Evolutionary conservation across 2,888 invertebrate genomes (phyloP).

Genomic region (Epinotia demarniana): DNA sequence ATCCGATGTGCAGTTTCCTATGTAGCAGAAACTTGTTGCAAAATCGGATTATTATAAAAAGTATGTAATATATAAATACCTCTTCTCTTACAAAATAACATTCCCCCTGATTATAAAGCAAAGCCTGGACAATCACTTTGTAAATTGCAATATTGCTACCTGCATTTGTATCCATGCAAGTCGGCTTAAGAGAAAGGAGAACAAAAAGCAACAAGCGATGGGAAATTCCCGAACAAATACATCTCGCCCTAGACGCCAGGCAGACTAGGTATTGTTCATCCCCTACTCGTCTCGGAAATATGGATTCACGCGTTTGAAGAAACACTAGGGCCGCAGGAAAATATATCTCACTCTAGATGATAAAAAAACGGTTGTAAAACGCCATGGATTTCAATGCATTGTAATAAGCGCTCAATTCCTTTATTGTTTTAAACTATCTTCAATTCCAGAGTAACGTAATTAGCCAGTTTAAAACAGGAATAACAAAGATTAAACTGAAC

Average conservation of each 20-base stretch:
- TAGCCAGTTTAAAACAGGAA: neutral
- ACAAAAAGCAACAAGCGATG: slow-evolving; percentile 38
- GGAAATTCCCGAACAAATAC: slow-evolving; percentile 43
- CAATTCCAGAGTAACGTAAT: neutral
- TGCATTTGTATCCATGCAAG: slow-evolving; percentile 18
- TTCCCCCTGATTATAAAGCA: neutral
- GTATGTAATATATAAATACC: no score
- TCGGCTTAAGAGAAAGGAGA: slow-evolving; percentile 25
- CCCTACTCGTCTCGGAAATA: slow-evolving; percentile 40
- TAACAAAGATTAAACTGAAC: neutral
- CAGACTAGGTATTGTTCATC: slow-evolving; percentile 40
- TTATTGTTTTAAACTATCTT: neutral
- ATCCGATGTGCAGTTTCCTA: no score
- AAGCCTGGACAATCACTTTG: slow-evolving; percentile 15
- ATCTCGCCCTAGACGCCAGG: slow-evolving; percentile 41
- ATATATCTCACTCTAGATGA: neutral
- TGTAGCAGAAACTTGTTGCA: no score
- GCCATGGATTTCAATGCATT: no score
- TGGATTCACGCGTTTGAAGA: slow-evolving; percentile 42
- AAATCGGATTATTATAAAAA: no score
- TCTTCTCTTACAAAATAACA: slow-evolving; percentile 6
- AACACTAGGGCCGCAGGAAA: slow-evolving; percentile 18
- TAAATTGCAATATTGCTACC: slow-evolving; percentile 22
- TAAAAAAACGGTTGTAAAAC: no score
- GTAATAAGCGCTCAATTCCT: neutral